phyloP scores from a whole-genome alignment of 2,113 vertebrate genomes.

The Furnarius figulus region DNA sequence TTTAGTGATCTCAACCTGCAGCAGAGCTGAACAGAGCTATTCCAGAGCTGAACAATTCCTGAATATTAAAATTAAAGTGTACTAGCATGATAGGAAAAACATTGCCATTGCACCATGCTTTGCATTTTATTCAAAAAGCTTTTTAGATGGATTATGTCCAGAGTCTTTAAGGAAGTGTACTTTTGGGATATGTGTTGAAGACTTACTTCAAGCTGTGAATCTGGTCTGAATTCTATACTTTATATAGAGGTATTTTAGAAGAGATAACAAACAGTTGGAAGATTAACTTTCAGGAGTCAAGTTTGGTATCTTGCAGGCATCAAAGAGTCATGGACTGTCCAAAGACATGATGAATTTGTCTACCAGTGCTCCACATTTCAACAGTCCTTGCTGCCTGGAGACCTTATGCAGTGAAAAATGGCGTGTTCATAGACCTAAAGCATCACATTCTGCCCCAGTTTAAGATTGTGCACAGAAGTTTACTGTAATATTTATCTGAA shows the following conservation, averaged over 20 bases:
- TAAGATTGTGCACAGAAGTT: not conserved
- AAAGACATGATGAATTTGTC: fast-evolving
- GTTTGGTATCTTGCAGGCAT: not conserved
- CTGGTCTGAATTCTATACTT: not conserved
- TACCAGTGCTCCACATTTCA: not conserved
- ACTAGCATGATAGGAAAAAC: not conserved
- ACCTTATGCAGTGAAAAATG: not conserved
- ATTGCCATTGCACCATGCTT: fast-evolving
- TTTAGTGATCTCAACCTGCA: not conserved
- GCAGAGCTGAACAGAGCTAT: not conserved
- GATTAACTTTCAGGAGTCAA: not conserved
- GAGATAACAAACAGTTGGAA: not conserved
- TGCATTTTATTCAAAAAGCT: not conserved
- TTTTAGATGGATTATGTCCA: not conserved
- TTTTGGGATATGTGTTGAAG: not conserved
- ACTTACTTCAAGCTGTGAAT: not conserved
- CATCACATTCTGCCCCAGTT: not conserved
- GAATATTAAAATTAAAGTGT: not conserved
- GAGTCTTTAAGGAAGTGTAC: not conserved
- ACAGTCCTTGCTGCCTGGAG: not conserved
- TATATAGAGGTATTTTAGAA: not conserved
- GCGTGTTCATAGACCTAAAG: not conserved
- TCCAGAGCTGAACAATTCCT: not conserved
- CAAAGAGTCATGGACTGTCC: not conserved
- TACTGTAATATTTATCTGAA: not conserved